These are phyloP conservation scores for Takifugu flavidus DNA, from an alignment of 2,113 vertebrate genomes.

Conservation along the genomic window DNA sequence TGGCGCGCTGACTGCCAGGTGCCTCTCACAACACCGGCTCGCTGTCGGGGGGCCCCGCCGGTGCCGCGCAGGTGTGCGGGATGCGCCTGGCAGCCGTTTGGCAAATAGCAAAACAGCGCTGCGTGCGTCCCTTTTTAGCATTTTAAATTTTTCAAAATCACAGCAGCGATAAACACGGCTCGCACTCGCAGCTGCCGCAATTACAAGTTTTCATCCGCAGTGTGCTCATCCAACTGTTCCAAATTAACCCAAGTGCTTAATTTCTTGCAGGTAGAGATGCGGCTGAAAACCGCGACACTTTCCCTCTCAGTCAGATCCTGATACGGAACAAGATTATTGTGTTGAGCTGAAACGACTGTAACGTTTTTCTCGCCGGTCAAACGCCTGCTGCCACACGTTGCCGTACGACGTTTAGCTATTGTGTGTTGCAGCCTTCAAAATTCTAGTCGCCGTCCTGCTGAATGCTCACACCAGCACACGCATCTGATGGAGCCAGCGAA, in stretches of 20 bases:
- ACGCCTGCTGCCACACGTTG: neutral
- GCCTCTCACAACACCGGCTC: slow-evolving; percentile 28
- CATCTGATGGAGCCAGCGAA: slow-evolving; percentile 34
- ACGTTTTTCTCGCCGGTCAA: neutral
- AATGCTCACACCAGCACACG: slow-evolving; percentile 7
- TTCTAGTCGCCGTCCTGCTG: slow-evolving; percentile 15
- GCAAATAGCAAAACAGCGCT: slow-evolving; percentile 1
- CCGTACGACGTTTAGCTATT: too few species aligned
- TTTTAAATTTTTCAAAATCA: slow-evolving; percentile 18
- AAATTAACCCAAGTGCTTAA: too few species aligned
- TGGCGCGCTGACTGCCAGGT: slow-evolving; percentile 43
- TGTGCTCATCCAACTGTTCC: neutral
- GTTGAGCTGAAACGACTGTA: neutral
- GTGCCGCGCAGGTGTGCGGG: slow-evolving; percentile 36
- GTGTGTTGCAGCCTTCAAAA: neutral
- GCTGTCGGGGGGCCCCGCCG: slow-evolving; percentile 20
- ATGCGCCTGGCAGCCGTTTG: slow-evolving; percentile 28
- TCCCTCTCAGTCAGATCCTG: too few species aligned
- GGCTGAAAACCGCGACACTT: too few species aligned
- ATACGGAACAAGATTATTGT: too few species aligned
- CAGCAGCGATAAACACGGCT: slow-evolving; percentile 25
- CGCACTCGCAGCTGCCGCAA: slow-evolving; percentile 22
- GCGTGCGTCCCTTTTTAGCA: slow-evolving; percentile 10
- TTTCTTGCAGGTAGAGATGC: too few species aligned
- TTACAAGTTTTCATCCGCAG: slow-evolving; percentile 35